A percentile compares a stretch with the other conserved stretches of the same genome.
phyloP scores from a whole-genome alignment of 2,888 invertebrate species.

The Morpho deidamia region DNA sequence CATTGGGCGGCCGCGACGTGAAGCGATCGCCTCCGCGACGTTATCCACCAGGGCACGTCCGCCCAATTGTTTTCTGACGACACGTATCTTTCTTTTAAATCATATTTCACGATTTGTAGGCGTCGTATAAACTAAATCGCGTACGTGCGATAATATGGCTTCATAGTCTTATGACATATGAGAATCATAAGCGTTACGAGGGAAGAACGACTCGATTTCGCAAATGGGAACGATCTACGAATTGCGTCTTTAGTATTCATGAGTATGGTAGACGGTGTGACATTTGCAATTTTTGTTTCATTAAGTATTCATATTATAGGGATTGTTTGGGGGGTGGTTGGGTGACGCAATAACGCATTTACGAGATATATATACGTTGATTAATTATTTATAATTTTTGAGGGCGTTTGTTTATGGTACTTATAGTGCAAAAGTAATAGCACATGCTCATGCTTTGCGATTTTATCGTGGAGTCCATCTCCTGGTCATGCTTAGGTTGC shows the following conservation, averaged over 20 bases:
- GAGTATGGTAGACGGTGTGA: conserved; percentile 60
- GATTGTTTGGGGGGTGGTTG: conserved; percentile 42
- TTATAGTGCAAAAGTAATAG: no score
- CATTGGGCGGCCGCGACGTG: conserved; percentile 65
- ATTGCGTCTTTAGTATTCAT: conserved; percentile 76
- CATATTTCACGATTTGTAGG: conserved; percentile 64
- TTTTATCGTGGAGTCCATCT: no score
- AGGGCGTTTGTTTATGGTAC: no score
- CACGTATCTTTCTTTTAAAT: conserved; percentile 75
- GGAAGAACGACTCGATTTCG: conserved; percentile 56
- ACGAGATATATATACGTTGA: background rate
- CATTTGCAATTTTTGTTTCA: conserved; percentile 77
- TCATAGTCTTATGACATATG: conserved; percentile 53
- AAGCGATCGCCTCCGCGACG: conserved; percentile 57
- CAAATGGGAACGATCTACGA: conserved; percentile 62
- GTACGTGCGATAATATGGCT: conserved; percentile 40
- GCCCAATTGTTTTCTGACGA: conserved; percentile 77
- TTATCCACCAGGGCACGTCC: conserved; percentile 66
- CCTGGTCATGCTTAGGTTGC: no score
- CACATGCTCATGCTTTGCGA: no score
- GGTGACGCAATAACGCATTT: background rate
- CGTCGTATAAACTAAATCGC: conserved; percentile 40
- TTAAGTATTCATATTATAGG: conserved; percentile 72
- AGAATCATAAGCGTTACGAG: conserved; percentile 55
- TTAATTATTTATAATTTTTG: no score